These are phyloP conservation scores for Brachyptera risi DNA, from an alignment of 2,888 invertebrate species.

Conservation along the genomic window DNA sequence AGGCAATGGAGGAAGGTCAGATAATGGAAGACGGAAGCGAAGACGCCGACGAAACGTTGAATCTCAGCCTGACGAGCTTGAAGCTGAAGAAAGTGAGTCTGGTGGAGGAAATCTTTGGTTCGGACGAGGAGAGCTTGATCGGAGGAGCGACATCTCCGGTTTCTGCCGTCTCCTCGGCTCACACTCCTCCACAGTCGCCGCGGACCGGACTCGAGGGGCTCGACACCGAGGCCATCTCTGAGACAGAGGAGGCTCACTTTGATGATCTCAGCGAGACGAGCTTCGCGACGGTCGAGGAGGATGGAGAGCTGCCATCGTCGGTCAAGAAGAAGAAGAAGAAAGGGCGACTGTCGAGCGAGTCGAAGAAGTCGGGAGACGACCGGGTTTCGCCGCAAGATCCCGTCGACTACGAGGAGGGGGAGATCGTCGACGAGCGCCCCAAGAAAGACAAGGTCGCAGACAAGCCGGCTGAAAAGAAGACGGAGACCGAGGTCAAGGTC, in stretches of 20 bases:
- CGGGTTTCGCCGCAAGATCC: slow-evolving; percentile 31
- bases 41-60: slow-evolving; percentile 8
- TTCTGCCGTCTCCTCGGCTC: slow-evolving; percentile 32
- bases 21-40: slow-evolving; percentile 32
- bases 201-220: slow-evolving; percentile 54
- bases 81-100: slow-evolving; percentile 16
- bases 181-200: slow-evolving; percentile 27
- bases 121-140: slow-evolving; percentile 35
- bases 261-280: slow-evolving; percentile 45
- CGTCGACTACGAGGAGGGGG: slow-evolving; percentile 53
- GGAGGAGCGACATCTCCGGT: slow-evolving; percentile 35
- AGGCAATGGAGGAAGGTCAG: slow-evolving; percentile 24
- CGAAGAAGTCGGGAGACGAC: slow-evolving; percentile 29
- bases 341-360: slow-evolving; percentile 9
- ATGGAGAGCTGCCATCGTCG: slow-evolving; percentile 28
- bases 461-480: slow-evolving; percentile 29
- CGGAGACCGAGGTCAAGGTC: slow-evolving; percentile 39
- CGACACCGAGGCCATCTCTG: slow-evolving; percentile 71
- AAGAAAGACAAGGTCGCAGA: slow-evolving; percentile 33
- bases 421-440: slow-evolving; percentile 50
- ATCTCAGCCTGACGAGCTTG: too few relatives aligned
- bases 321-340: slow-evolving; percentile 31
- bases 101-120: slow-evolving; percentile 24
- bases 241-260: slow-evolving; percentile 64
- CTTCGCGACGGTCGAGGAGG: slow-evolving; percentile 28